These are phyloP conservation scores for Hirundichthys speculiger DNA, from an alignment of 2,113 vertebrate genomes.

Conservation along the genomic window DNA sequence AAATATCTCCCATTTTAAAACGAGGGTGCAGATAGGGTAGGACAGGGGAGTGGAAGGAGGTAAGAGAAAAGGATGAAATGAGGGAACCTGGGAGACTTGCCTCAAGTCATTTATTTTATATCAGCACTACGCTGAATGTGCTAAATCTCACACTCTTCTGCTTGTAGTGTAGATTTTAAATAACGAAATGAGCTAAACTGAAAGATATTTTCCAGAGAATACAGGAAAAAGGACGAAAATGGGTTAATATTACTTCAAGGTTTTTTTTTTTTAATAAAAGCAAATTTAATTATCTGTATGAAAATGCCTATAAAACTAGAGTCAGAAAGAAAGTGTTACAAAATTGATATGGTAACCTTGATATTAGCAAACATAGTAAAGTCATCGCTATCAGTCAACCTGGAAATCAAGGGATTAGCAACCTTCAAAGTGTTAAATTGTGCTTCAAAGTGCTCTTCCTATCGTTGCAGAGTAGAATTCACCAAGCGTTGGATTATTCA, in stretches of 20 bases:
- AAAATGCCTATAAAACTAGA: background rate
- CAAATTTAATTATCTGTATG: background rate
- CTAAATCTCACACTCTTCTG: constrained; percentile 24
- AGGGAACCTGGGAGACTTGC: constrained; percentile 39
- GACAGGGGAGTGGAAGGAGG: constrained; percentile 13
- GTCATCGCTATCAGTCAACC: constrained; percentile 39
- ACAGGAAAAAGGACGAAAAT: background rate
- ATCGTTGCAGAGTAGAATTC: too few species aligned
- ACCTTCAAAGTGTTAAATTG: constrained; percentile 26
- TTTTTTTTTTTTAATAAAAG: background rate
- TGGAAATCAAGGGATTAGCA: constrained; percentile 44
- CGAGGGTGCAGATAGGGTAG: constrained; percentile 48
- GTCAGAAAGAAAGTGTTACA: too few species aligned
- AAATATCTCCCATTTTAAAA: constrained; percentile 41
- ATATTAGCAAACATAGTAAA: background rate
- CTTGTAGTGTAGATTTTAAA: background rate
- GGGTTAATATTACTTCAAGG: background rate
- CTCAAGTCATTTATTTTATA: constrained; percentile 59
- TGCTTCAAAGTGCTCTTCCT: too few species aligned
- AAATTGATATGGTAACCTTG: too few species aligned
- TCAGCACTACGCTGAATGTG: constrained; percentile 36
- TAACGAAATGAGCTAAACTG: background rate
- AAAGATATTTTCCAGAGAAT: background rate
- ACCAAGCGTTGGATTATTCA: too few species aligned
- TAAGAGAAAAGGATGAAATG: constrained; percentile 23